A percentile compares a stretch with the other conserved stretches of the same genome.
Evolutionary conservation across 2,888 invertebrate species (phyloP).

Genomic region (Druceiella hillmani): DNA sequence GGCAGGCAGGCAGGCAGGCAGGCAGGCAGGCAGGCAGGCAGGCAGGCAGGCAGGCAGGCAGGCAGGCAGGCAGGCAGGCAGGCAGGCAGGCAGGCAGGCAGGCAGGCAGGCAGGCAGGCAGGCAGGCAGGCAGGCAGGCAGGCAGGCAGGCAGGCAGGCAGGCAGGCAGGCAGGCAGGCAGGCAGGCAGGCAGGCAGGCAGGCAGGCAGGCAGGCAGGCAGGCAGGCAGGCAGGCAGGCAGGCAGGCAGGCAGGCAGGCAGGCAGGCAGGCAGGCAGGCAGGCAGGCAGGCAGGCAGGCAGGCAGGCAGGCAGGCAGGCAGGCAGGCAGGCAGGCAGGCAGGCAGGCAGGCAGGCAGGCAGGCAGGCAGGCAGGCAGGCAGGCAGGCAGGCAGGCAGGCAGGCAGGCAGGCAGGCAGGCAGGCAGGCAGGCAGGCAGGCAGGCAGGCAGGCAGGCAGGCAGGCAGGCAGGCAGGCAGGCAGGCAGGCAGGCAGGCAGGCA

Average conservation of each 20-base stretch:
- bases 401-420: constrained; percentile 7
- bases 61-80: constrained; percentile 6
- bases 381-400: constrained; percentile 7
- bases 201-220: constrained; percentile 6
- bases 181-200: constrained; percentile 7
- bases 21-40: constrained; percentile 7
- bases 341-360: constrained; percentile 5
- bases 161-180: constrained; percentile 7
- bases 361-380: constrained; percentile 5
- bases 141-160: constrained; percentile 7
- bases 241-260: constrained; percentile 7
- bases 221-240: constrained; percentile 4
- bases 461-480: constrained; percentile 7
- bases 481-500: constrained; percentile 4
- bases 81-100: constrained; percentile 4
- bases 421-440: constrained; percentile 7
- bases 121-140: constrained; percentile 7
- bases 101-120: constrained; percentile 7
- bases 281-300: constrained; percentile 7
- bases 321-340: constrained; percentile 7
- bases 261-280: constrained; percentile 7
- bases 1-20: constrained; percentile 7
- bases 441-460: constrained; percentile 7
- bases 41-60: constrained; percentile 7
- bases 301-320: constrained; percentile 7